Evolutionary conservation across 1,140 invertebrate genomes (phyloP), one percentile per base, ranked within the genome.

Genomic region (Neodiprion fabricii): DNA sequence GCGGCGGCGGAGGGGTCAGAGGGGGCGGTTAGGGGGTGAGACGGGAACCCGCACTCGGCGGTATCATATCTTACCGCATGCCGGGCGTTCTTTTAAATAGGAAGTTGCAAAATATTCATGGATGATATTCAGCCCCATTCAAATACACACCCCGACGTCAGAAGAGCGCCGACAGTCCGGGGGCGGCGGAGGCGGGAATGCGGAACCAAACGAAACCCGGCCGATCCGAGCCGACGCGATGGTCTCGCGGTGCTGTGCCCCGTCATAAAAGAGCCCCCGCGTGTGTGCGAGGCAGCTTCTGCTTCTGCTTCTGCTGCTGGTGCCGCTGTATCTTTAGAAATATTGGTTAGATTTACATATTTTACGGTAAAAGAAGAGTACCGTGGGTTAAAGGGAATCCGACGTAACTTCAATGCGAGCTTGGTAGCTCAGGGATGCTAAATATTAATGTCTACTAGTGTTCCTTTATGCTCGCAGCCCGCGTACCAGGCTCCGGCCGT

Each of bases 301-400:
- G 28, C 28, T 40, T 40, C 28, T 40, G 28, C 28, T 40, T 40
- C 28, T 40, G 28, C 28, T 40, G 28, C 28, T 40, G 28, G 28
- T 40, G 28, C 28, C 5, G 78, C 77, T 79, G 81, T 81, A 84
- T 85, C 83, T 85, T 86, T 84, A 85, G 82, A 86, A 87, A 86
- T 87, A 87, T 87, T 86, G 85, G 85, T 85, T 85, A 85, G 85
- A 87, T 87, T 86, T 87, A 85, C 85, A 87, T 86, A 86, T 86
- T 87, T 87, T 85, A 86, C 82, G 76, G 82, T 84, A 83, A 86
- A 40, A 85, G 82, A 84, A 80, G 82, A 78, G 78, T 80, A 79
- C 74, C 66, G 21, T 69, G 40, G 67, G 67, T 69, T 69, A 69
- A 47, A 69, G 67, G 67, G 67, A 69, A 81, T 84, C 80, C 82